phyloP scores from a whole-genome alignment of 2,888 invertebrate genomes.

The Hybos culiciformis region DNA sequence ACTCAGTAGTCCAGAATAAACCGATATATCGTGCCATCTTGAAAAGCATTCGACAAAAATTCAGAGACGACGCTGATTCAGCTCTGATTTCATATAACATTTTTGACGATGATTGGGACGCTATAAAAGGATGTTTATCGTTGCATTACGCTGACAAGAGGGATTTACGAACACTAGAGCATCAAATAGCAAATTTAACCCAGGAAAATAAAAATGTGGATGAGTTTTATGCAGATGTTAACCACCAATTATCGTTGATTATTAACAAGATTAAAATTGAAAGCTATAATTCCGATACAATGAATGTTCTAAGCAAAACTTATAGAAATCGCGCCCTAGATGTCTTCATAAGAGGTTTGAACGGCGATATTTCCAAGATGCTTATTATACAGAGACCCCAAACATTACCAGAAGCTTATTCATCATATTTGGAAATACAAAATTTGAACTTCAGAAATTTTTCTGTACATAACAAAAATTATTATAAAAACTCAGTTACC shows the following conservation, averaged over 20 bases:
- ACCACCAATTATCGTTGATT: slow-evolving; percentile 13
- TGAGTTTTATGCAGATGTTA: slow-evolving; percentile 14
- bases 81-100: slow-evolving; percentile 6
- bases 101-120: slow-evolving; percentile 2
- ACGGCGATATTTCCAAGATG: slow-evolving; percentile 9
- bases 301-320: slow-evolving; percentile 7
- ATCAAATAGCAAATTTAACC: slow-evolving; percentile 3
- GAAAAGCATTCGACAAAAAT: not conserved
- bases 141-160: slow-evolving; percentile 9
- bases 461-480: not conserved
- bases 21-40: not conserved
- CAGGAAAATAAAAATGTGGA: slow-evolving; percentile 7
- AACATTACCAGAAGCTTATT: slow-evolving; percentile 10
- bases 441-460: not conserved
- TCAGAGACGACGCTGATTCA: not conserved
- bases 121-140: slow-evolving; percentile 5
- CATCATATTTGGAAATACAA: slow-evolving; percentile 5
- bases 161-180: slow-evolving; percentile 5
- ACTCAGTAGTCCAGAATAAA: not conserved
- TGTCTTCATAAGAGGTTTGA: slow-evolving; percentile 8
- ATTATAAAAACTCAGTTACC: not conserved
- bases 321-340: slow-evolving; percentile 8
- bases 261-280: slow-evolving; percentile 15
- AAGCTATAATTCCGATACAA: slow-evolving; percentile 8
- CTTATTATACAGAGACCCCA: slow-evolving; percentile 9